Evolutionary conservation across 2,113 vertebrate species (phyloP).

Genomic region (Columbina picui): DNA sequence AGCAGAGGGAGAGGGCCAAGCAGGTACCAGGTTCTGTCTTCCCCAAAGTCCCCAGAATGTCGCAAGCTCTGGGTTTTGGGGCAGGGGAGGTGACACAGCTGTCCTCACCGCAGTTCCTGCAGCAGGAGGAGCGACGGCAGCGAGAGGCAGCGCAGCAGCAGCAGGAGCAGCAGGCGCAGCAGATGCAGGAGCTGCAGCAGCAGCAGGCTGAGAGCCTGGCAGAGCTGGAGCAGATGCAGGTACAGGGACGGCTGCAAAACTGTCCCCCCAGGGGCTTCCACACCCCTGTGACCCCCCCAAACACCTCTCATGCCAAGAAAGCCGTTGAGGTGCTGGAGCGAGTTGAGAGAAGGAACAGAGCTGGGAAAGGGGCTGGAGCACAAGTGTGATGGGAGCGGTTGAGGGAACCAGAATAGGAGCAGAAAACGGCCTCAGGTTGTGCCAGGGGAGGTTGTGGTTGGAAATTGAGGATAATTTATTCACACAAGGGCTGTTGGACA

Average conservation of each 20-base stretch:
- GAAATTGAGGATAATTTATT: too few species aligned
- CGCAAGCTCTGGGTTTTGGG: not conserved
- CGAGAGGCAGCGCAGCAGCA: constrained; percentile 34
- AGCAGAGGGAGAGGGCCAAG: constrained; percentile 68
- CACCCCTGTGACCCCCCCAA: not conserved
- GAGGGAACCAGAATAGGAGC: too few species aligned
- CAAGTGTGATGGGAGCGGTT: too few species aligned
- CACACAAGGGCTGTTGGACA: too few species aligned
- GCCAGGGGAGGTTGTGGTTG: too few species aligned
- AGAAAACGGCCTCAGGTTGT: too few species aligned
- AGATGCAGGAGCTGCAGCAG: constrained; percentile 59
- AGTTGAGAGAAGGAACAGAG: too few species aligned
- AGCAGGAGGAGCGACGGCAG: constrained; percentile 59
- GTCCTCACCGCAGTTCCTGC: constrained; percentile 11
- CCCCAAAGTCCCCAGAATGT: not conserved
- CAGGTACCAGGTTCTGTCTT: not conserved
- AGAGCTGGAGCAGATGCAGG: constrained; percentile 77
- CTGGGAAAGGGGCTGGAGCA: too few species aligned
- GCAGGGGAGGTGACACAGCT: rapidly evolving
- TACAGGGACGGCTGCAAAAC: not conserved
- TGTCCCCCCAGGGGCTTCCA: rapidly evolving
- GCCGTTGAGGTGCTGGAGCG: too few species aligned
- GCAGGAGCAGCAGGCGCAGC: constrained; percentile 54
- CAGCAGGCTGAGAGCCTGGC: constrained; percentile 60
- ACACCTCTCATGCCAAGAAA: too few species aligned